Percentiles rank a stretch among this genome's conserved stretches.
These are phyloP conservation scores for Gadopsis bispinosus DNA, from an alignment of 2,797 vertebrate genomes.

Conservation along the genomic window DNA sequence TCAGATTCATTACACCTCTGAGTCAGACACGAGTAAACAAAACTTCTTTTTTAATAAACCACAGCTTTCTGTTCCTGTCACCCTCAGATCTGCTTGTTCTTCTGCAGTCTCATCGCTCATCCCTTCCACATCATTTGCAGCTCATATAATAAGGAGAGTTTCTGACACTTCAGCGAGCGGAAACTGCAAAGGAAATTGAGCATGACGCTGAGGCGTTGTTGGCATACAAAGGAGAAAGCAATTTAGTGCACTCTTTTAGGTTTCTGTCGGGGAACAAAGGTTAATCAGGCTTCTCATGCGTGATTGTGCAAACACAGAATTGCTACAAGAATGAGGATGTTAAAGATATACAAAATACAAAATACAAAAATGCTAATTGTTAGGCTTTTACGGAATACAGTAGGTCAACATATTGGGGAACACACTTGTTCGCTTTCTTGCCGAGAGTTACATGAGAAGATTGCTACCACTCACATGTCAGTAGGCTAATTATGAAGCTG, in stretches of 20 bases:
- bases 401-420: not conserved
- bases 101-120: constrained; percentile 35
- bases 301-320: not conserved
- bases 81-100: constrained; percentile 25
- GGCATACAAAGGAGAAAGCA: constrained; percentile 9
- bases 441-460: too few species aligned
- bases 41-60: constrained; percentile 28
- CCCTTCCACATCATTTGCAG: constrained; percentile 36
- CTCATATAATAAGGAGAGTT: constrained; percentile 27
- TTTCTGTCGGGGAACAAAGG: not conserved
- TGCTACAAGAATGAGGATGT: not conserved
- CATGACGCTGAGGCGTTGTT: not conserved
- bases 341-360: not conserved
- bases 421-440: too few species aligned
- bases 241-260: not conserved
- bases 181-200: constrained; percentile 31
- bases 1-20: constrained; percentile 30
- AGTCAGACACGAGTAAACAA: constrained; percentile 46
- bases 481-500: too few species aligned
- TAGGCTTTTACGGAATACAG: too few species aligned
- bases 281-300: not conserved
- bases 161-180: constrained; percentile 25
- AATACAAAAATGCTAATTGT: too few species aligned
- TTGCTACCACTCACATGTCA: too few species aligned
- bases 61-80: constrained; percentile 31